Evolutionary conservation across 2,797 vertebrate species (phyloP).

Genomic region (Hippocampus kuda): DNA sequence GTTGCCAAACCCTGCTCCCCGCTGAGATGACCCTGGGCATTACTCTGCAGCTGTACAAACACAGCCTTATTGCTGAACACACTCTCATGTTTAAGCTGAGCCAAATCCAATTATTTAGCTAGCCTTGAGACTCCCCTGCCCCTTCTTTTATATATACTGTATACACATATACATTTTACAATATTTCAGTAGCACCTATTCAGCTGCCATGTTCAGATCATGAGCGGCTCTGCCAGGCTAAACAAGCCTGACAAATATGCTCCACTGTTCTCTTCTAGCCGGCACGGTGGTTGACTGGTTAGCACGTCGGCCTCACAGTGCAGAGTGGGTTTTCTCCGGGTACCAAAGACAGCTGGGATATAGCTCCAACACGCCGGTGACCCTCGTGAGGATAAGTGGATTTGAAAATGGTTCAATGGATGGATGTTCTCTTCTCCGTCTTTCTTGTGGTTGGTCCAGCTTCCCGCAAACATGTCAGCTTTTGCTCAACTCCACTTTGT

Average conservation of each 20-base stretch:
- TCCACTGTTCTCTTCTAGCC: slow-evolving; percentile 26
- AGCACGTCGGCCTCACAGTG: too few relatives aligned
- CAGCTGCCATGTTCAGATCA: slow-evolving; percentile 30
- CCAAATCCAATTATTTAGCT: slow-evolving; percentile 63
- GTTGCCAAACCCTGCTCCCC: slow-evolving; percentile 52
- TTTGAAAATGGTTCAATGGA: too few relatives aligned
- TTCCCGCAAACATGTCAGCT: neutral
- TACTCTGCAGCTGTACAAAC: slow-evolving; percentile 63
- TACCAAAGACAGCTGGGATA: too few relatives aligned
- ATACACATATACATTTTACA: slow-evolving; percentile 16
- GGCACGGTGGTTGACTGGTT: too few relatives aligned
- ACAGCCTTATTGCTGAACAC: slow-evolving; percentile 48
- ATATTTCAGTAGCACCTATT: slow-evolving; percentile 47
- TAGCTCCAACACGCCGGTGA: too few relatives aligned
- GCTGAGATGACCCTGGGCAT: slow-evolving; percentile 53
- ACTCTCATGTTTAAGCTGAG: slow-evolving; percentile 40
- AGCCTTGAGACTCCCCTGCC: slow-evolving; percentile 32
- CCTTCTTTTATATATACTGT: neutral
- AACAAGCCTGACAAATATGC: slow-evolving; percentile 37
- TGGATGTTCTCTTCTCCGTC: neutral
- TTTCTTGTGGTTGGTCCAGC: neutral
- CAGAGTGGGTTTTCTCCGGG: too few relatives aligned
- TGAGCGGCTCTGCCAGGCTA: slow-evolving; percentile 21
- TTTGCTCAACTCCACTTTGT: slow-evolving; percentile 8
- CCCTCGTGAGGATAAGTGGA: too few relatives aligned